These are phyloP conservation scores for Diachasma alloeum DNA, from an alignment of 1,140 invertebrate genomes.

Conservation along the genomic window DNA sequence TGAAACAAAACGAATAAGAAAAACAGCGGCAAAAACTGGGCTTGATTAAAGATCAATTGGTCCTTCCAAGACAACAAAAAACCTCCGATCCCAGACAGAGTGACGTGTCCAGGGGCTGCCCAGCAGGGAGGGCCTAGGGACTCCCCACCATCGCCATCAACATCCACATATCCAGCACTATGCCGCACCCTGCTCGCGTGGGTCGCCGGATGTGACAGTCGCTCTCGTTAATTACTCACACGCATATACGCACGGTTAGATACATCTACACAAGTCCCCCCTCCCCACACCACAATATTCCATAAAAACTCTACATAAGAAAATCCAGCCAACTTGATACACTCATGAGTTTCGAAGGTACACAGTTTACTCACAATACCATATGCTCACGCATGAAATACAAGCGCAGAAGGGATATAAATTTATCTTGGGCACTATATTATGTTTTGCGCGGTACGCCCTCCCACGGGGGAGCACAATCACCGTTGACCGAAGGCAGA, in stretches of 20 bases:
- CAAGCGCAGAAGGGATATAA: conserved; percentile 28
- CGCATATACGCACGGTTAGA: conserved; percentile 42
- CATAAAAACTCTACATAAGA: neutral
- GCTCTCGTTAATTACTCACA: conserved; percentile 66
- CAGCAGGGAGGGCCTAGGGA: conserved; percentile 35
- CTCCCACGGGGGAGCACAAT: conserved; percentile 31
- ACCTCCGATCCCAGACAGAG: neutral
- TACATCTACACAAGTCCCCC: neutral
- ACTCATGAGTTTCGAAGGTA: neutral
- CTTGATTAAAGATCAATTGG: neutral
- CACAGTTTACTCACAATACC: conserved; percentile 2
- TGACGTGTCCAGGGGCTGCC: conserved; percentile 37
- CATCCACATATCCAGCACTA: conserved; percentile 34
- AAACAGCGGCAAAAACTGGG: neutral
- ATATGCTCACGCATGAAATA: conserved; percentile 33
- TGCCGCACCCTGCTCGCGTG: conserved; percentile 64
- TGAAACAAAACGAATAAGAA: neutral
- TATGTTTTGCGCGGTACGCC: conserved; percentile 27
- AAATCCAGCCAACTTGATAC: conserved; percentile 19
- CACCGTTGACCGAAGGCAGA: conserved; percentile 5
- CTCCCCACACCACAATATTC: neutral
- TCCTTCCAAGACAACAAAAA: neutral
- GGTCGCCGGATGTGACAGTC: conserved; percentile 65
- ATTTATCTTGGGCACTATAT: conserved; percentile 34
- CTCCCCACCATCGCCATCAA: neutral